These are phyloP conservation scores for Pogoniulus pusillus DNA, from an alignment of 2,797 vertebrate species.

Conservation along the genomic window DNA sequence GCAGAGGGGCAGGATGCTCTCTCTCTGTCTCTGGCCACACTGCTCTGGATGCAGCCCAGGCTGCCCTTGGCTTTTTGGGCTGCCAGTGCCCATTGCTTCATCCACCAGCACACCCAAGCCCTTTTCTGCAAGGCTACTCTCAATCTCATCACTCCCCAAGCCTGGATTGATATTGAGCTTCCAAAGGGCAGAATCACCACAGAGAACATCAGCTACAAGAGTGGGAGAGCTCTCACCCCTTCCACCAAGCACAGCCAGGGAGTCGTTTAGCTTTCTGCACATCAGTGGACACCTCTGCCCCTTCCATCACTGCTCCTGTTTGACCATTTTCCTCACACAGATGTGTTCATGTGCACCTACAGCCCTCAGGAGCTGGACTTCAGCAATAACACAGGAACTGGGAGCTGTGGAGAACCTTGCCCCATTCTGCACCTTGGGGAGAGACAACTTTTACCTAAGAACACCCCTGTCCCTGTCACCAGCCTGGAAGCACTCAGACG, in stretches of 20 bases:
- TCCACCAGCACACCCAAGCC: too few species aligned
- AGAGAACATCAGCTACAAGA: neutral
- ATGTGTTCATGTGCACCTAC: fast-evolving
- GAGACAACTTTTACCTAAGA: neutral
- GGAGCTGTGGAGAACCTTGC: neutral
- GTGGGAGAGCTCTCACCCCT: neutral
- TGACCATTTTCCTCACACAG: fast-evolving
- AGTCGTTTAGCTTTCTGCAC: fast-evolving
- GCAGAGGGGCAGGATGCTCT: too few species aligned
- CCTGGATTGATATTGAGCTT: neutral
- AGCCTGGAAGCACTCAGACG: neutral
- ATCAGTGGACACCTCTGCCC: fast-evolving
- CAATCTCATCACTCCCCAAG: too few species aligned
- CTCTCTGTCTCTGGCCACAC: too few species aligned
- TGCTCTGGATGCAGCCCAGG: too few species aligned
- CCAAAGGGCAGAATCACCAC: neutral
- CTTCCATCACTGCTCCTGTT: neutral
- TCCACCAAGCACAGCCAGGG: neutral
- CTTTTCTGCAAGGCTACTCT: too few species aligned
- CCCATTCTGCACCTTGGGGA: fast-evolving
- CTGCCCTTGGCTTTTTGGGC: too few species aligned
- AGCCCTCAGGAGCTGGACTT: neutral
- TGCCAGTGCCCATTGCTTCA: too few species aligned
- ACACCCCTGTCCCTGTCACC: neutral
- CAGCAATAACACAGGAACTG: neutral